These are phyloP conservation scores for Arnoldichthys spilopterus DNA, from an alignment of 2,797 vertebrate species.

Conservation along the genomic window DNA sequence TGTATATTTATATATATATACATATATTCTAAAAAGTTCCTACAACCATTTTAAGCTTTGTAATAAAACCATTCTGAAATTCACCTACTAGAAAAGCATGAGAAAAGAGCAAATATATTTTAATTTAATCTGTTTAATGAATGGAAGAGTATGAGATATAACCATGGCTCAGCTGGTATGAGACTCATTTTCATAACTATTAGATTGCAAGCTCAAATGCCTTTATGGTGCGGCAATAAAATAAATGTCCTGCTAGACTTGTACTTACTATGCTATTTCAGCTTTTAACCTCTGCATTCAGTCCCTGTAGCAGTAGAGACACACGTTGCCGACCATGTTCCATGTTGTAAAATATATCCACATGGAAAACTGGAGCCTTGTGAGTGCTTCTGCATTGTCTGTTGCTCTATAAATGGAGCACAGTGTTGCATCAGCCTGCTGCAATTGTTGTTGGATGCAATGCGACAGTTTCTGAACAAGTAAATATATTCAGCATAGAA, in stretches of 20 bases:
- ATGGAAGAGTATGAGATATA: background rate
- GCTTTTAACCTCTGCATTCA: background rate
- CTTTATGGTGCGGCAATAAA: slow-evolving; percentile 6
- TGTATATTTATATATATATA: no score
- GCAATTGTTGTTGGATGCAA: slow-evolving; percentile 13
- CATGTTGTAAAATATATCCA: background rate
- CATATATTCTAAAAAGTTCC: background rate
- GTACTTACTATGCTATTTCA: background rate
- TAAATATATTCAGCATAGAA: background rate
- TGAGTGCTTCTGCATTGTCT: background rate
- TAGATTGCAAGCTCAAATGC: slow-evolving; percentile 10
- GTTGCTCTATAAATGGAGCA: slow-evolving; percentile 5
- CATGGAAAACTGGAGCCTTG: background rate
- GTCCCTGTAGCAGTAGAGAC: no score
- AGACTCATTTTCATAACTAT: slow-evolving; percentile 9
- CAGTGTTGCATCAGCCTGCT: slow-evolving; percentile 4
- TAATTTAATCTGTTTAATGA: slow-evolving; percentile 4
- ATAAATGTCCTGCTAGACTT: background rate
- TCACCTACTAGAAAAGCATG: background rate
- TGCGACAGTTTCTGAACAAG: slow-evolving; percentile 10
- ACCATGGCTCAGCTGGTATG: slow-evolving; percentile 6
- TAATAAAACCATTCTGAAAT: no score
- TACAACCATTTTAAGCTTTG: background rate
- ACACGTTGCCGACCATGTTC: background rate
- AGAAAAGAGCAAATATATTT: slow-evolving; percentile 5